Evolutionary conservation across 2,797 vertebrate genomes (phyloP), one percentile per base, ranked within the genome.

Genomic region (Denticeps clupeoides): DNA sequence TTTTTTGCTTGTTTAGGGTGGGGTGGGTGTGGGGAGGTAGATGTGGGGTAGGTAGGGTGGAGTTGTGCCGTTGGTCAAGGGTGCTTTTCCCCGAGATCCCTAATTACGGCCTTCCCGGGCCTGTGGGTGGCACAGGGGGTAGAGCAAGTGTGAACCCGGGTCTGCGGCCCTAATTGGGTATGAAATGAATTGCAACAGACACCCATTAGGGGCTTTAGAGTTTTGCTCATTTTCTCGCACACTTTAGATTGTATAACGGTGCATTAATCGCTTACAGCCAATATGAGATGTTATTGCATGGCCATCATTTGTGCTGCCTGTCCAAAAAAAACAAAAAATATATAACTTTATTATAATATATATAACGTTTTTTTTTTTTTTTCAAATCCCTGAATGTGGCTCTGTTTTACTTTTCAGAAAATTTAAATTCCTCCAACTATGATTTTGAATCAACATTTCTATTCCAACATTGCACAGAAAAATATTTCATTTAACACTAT

Each of bases 101-200:
- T n/a, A n/a, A n/a, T n/a, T n/a, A n/a, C n/a, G n/a, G 18, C 35
- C 65, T 69, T 69, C 74, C 67, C 69, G 71, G 65, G 63, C 50
- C 57, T 37, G 32, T 29, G 41, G 66, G 68, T 72, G 69, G n/a
- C n/a, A 67, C 70, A 72, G 69, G 66, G 74, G 65, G 63, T 65
- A 51, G 70, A 62, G 53, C 56, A 41, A 29, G 64, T 69, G 45
- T 62, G 70, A 70, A 70, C 69, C 64, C 58, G 64, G 69, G 71
- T 66, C 68, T 60, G 69, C 56, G 56, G 51, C 70, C 72, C 65
- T 82, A 83, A 83, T 83, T 77, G 67, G 67, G 71, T 80, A 79
- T 81, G 74, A 81, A 83, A 84, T 84, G 81, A 81, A 84, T 85
- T 84, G 82, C 57, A 72, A 51, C 62, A 68, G 73, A 78, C 76